Evolutionary conservation across 2,888 invertebrate species (phyloP), one percentile per base, ranked within the genome.

Genomic region (Tromatobia lineatoria): DNA sequence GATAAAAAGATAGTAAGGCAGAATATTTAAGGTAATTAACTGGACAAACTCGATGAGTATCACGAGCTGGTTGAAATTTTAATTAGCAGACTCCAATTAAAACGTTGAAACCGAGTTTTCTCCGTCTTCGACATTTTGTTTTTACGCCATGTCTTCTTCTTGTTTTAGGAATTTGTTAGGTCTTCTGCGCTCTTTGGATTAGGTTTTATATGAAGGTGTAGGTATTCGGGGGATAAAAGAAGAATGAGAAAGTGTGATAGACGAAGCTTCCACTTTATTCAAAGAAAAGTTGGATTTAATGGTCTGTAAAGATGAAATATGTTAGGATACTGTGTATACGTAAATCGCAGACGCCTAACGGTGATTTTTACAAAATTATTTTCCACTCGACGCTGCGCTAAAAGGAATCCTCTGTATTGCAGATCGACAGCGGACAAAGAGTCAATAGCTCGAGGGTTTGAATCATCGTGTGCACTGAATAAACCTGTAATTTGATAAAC

Each of bases 81-180:
- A 89, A 90, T 91, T 89, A 90, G 88, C 90, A 90, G 90, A 90
- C 90, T 90, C 90, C 89, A 91, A 90, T 91, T 91, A 91, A 90
- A 88, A 86, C 89, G 83, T 87, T 87, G 88, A 90, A 88, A 85
- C 87, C 84, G 85, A 82, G 84, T 23, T 23, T 54, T 42, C 67
- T 66, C 78, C 52, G 18, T 61, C n/a, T 57, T 57, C 25, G 15
- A 20, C 42, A 2, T 23, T 54, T 10, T 67, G 52, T 47, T 64
- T 42, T 11, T 1, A 8, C 54, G 15, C 42, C 23, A 34, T 13
- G 29, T 20, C 74, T 57, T 18, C 29, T 47, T 13, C 18, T 42
- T 52, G 20, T 42, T 52, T 38, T 8, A 29, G 3, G 57, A 69
- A 76, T 57, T 66, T 18, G 42, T n/a, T 18, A 38, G 18, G 20